Conservation (phyloP, 2,113 vertebrate genomes). For the Myrmecobius fasciatus region DNA sequence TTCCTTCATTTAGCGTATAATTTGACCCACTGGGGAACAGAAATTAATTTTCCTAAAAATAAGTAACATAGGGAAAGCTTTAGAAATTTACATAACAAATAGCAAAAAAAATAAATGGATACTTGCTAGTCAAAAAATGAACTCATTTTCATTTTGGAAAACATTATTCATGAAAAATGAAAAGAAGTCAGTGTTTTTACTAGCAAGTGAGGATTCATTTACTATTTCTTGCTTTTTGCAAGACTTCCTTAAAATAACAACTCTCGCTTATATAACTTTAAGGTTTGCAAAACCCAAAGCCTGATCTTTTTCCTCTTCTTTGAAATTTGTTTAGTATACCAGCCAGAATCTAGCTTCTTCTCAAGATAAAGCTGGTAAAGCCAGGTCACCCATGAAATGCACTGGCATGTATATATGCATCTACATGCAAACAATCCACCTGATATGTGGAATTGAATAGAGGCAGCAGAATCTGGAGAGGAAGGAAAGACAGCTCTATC, state of each 20-base stretch:
- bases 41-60: constrained; percentile 39
- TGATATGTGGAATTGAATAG: accelerated
- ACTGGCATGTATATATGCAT: not conserved
- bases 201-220: not conserved
- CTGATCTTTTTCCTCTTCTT: not conserved
- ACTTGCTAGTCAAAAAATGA: not conserved
- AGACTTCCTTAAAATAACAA: not conserved
- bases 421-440: not conserved
- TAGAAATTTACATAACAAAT: not conserved
- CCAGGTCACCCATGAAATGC: not conserved
- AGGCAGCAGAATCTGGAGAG: not conserved
- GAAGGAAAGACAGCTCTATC: not conserved
- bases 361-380: not conserved
- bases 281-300: not conserved
- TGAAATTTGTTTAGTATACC: not conserved
- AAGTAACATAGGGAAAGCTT: constrained; percentile 25
- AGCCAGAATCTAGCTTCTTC: not conserved
- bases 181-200: not conserved
- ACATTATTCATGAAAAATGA: not conserved
- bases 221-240: not conserved
- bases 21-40: not conserved
- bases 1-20: constrained; percentile 2
- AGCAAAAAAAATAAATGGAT: not conserved
- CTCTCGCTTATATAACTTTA: not conserved
- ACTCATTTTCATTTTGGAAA: not conserved